Evolutionary conservation across 2,113 vertebrate genomes (phyloP).

Genomic region (Gallinago paraguaiae): DNA sequence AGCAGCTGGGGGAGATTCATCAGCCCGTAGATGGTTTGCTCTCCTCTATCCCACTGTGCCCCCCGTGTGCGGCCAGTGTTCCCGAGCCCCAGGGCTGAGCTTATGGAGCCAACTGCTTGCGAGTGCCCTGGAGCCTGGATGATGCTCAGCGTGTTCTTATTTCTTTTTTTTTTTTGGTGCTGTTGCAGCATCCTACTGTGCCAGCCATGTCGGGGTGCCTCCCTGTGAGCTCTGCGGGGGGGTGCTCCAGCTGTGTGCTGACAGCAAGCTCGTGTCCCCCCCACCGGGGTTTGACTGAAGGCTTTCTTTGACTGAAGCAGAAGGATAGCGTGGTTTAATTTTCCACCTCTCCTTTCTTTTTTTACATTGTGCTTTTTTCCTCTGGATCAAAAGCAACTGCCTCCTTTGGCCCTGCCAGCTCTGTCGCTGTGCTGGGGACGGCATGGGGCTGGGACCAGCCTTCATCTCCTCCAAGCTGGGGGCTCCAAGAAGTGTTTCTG

Average conservation of each 20-base stretch:
- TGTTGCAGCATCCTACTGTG: background rate
- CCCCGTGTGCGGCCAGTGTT: too few relatives aligned
- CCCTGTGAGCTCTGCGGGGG: background rate
- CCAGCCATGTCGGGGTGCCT: background rate
- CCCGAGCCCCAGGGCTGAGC: background rate
- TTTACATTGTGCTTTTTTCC: background rate
- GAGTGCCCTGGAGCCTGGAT: background rate
- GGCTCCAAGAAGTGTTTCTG: background rate
- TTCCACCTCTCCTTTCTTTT: background rate
- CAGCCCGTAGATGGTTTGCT: too few relatives aligned
- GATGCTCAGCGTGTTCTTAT: background rate
- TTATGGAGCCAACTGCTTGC: rapidly evolving
- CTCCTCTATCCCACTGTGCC: too few relatives aligned
- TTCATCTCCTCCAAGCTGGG: too few relatives aligned
- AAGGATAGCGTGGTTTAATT: background rate
- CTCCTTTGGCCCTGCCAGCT: background rate
- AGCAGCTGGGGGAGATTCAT: background rate
- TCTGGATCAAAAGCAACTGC: background rate
- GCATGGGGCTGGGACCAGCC: background rate
- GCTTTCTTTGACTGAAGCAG: background rate
- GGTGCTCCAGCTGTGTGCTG: background rate
- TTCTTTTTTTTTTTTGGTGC: background rate
- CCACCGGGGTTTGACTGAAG: background rate
- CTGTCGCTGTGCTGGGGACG: background rate
- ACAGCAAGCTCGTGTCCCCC: background rate